A percentile compares a stretch with the other conserved stretches of the same genome.
phyloP scores from a whole-genome alignment of 2,888 invertebrate species.

The Chloroclysta siterata region DNA sequence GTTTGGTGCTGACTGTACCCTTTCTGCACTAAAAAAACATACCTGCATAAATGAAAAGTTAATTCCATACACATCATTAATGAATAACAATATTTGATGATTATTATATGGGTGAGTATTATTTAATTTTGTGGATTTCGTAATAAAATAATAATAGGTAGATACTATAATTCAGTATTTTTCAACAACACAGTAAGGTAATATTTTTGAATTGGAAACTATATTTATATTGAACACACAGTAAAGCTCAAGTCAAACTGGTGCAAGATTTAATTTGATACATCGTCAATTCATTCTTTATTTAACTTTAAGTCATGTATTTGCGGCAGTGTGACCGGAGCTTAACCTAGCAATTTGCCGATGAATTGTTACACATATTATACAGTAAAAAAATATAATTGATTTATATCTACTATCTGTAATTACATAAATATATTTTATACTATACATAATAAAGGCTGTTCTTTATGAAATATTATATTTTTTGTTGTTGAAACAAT shows the following conservation, averaged over 20 bases:
- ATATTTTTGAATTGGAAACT: neutral
- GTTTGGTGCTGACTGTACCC: no score
- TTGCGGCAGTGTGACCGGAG: slow-evolving; percentile 23
- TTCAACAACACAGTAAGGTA: neutral
- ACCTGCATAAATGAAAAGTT: neutral
- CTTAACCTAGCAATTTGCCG: slow-evolving; percentile 1
- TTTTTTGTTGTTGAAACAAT: slow-evolving; percentile 28
- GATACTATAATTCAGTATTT: no score
- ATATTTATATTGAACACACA: slow-evolving; percentile 19
- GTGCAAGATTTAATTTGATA: neutral
- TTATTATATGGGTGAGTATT: neutral
- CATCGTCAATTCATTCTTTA: neutral
- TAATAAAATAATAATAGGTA: no score
- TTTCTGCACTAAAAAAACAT: neutral
- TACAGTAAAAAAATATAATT: slow-evolving; percentile 44
- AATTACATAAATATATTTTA: slow-evolving; percentile 37
- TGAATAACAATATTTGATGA: neutral
- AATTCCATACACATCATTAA: neutral
- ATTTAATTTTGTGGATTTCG: no score
- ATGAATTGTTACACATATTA: slow-evolving; percentile 18
- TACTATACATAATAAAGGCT: slow-evolving; percentile 30
- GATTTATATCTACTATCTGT: slow-evolving; percentile 37
- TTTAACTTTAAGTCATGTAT: neutral
- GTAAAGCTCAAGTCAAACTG: slow-evolving; percentile 6
- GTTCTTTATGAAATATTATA: slow-evolving; percentile 23